Evolutionary conservation across 2,888 invertebrate species (phyloP).

Genomic region (Brachylomia viminalis): DNA sequence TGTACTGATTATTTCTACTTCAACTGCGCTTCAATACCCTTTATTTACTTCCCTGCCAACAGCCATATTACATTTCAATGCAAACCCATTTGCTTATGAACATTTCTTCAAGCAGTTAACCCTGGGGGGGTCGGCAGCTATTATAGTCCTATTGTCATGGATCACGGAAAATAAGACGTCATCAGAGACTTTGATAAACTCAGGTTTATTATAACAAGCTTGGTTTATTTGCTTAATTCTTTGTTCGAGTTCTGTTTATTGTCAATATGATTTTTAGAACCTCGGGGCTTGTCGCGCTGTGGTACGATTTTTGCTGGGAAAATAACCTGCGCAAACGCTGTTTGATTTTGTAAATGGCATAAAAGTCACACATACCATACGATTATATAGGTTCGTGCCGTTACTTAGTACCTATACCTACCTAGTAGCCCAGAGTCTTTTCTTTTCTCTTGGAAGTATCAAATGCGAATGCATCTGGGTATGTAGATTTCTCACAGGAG

Average conservation of each 20-base stretch:
- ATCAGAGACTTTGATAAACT: constrained; percentile 17
- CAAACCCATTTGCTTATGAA: constrained; percentile 30
- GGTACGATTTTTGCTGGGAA: background rate
- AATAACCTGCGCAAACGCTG: background rate
- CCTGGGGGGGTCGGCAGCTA: constrained; percentile 21
- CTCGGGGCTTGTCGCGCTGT: background rate
- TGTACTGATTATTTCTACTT: background rate
- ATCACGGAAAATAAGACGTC: constrained; percentile 40
- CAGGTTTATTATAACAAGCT: constrained; percentile 17
- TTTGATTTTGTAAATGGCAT: background rate
- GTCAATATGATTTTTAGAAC: constrained; percentile 3
- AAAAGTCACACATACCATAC: background rate
- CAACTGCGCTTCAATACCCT: background rate
- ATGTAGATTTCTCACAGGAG: background rate
- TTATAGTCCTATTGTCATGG: constrained; percentile 24
- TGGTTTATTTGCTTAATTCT: constrained; percentile 18
- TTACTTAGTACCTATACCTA: background rate
- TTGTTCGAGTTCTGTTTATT: constrained; percentile 5
- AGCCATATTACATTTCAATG: constrained; percentile 25
- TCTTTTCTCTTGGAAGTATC: background rate
- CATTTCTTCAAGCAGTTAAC: constrained; percentile 38
- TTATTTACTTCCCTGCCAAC: constrained; percentile 18
- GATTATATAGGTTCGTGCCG: background rate
- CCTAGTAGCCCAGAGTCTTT: background rate
- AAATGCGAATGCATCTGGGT: background rate